Evolutionary conservation across 2,888 invertebrate species (phyloP), one percentile per base, ranked within the genome.

Genomic region (Diabrotica balteata): DNA sequence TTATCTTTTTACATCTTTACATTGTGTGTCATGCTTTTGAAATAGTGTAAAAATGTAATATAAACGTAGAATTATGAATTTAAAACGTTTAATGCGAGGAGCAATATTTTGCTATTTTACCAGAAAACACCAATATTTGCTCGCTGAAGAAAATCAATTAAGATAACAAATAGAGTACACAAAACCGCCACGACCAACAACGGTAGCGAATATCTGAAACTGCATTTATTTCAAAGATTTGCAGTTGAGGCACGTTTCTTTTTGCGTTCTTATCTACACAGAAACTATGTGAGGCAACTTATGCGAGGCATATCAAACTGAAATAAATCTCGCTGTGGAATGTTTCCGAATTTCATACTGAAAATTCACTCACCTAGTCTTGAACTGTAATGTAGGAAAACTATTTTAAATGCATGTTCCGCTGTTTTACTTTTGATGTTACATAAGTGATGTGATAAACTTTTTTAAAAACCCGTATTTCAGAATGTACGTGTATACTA

Each of bases 231-330:
- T 66, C 50, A 57, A 62, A 58, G 49, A 65, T 62, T 60, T 59
- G 59, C 62, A 68, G 65, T 72, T 53, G 49, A 70, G 58, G 59
- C 72, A 70, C 72, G 72, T 68, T 57, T 52, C 59, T 66, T 66
- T 63, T 69, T 72, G 69, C 68, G 53, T 63, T 71, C 70, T 72
- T 72, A 72, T 72, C 72, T 68, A 55, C 51, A 61, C 70, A 61
- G 67, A 66, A 72, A 72, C 57, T 67, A 67, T 68, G 65, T 67
- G 62, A 63, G 67, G 58, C 54, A 66, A 70, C 67, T 44, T 70
- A 67, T 63, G 65, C 63, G 58, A 65, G 52, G 60, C 68, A 70
- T 70, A 69, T 68, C 62, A 69, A 71, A 69, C 61, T 60, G 44
- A 50, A 70, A 70, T 70, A 67, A 66, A 64, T 72, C 63, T 58